Conservation (phyloP, 2,888 invertebrate species). For the Cremastobaeus sp. region DNA sequence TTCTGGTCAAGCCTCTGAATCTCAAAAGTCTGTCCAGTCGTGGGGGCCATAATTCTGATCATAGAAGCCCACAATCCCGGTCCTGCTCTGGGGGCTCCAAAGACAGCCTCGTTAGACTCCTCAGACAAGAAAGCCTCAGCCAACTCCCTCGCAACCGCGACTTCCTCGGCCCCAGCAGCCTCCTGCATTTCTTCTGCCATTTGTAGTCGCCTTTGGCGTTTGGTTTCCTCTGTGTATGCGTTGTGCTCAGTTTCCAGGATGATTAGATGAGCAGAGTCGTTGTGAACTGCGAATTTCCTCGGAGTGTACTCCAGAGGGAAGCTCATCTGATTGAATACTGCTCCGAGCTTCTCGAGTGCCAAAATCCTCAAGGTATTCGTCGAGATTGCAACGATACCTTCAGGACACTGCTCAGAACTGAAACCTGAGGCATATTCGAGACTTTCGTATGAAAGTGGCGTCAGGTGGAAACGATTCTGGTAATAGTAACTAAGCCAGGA, state of each 20-base stretch:
- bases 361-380: slow-evolving; percentile 98
- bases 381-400: slow-evolving; percentile 99
- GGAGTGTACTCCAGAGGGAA: slow-evolving; percentile 97
- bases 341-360: slow-evolving; percentile 98
- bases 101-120: slow-evolving; percentile 94
- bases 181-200: slow-evolving; percentile 99
- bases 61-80: slow-evolving; percentile 97
- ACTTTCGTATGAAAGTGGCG: slow-evolving; percentile 96
- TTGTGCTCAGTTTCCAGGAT: slow-evolving; percentile 98
- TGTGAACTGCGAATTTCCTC: slow-evolving; percentile 94
- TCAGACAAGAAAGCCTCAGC: slow-evolving; percentile 97
- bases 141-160: slow-evolving; percentile 97
- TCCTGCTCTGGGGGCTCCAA: slow-evolving; percentile 98
- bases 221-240: slow-evolving; percentile 97
- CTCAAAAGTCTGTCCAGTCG: slow-evolving; percentile 87
- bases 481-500: slow-evolving; percentile 99
- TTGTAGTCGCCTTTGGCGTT: slow-evolving; percentile 93
- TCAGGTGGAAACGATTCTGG: slow-evolving; percentile 96
- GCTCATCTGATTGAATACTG: slow-evolving; percentile 97
- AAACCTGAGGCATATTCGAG: slow-evolving; percentile 99
- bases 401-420: slow-evolving; percentile 97
- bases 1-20: slow-evolving; percentile 94
- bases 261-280: slow-evolving; percentile 92
- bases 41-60: slow-evolving; percentile 91
- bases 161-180: slow-evolving; percentile 97